These are phyloP conservation scores for Eudyptes chrysolophus DNA, from an alignment of 2,113 vertebrate species.

Conservation along the genomic window DNA sequence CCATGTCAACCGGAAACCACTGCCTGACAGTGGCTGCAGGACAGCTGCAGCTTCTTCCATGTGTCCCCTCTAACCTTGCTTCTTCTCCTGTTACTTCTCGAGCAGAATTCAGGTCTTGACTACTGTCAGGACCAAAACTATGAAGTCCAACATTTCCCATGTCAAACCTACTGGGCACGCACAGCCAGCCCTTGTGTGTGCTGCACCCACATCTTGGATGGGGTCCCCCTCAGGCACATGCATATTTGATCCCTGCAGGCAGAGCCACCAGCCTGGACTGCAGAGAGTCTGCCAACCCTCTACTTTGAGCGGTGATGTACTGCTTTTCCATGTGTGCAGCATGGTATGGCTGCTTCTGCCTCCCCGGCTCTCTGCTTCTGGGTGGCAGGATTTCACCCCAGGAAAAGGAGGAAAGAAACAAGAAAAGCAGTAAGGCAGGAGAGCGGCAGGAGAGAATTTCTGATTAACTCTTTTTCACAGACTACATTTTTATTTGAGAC, in stretches of 20 bases:
- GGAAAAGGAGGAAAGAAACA: neutral
- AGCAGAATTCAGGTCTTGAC: neutral
- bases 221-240: neutral
- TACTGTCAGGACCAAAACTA: neutral
- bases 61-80: neutral
- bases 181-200: neutral
- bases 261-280: neutral
- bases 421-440: neutral
- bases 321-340: neutral
- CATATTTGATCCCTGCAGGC: neutral
- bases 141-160: neutral
- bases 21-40: neutral
- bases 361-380: neutral
- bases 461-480: neutral
- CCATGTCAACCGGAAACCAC: neutral
- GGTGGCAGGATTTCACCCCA: neutral
- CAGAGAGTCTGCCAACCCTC: neutral
- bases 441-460: neutral
- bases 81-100: neutral
- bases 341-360: neutral
- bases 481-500: neutral
- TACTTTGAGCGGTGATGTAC: neutral
- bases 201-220: neutral
- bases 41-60: neutral
- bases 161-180: rapidly evolving